Conservation (phyloP, 92 coral and sea anemone genomes). For the Paragorgia papillata region DNA sequence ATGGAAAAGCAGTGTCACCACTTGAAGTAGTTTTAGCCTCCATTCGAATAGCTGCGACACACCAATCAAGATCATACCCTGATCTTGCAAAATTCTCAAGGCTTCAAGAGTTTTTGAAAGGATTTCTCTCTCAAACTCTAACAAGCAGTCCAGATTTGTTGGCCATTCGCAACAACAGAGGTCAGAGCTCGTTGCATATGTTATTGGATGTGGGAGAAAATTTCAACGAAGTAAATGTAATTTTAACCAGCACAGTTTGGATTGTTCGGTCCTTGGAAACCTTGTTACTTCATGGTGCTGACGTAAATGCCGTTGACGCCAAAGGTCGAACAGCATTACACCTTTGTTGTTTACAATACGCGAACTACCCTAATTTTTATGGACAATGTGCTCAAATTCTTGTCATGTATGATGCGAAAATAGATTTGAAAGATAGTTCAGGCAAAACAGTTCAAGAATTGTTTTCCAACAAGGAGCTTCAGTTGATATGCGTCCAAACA, state of each 20-base stretch:
- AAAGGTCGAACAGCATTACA: not conserved
- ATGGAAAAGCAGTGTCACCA: not conserved
- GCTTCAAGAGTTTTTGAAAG: no score
- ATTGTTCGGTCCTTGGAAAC: not conserved
- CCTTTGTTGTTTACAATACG: not conserved
- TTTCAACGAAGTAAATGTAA: not conserved
- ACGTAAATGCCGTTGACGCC: not conserved
- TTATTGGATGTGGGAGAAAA: not conserved
- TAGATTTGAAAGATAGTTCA: not conserved
- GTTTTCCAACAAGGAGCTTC: not conserved
- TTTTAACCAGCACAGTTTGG: no score
- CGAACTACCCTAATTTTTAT: not conserved
- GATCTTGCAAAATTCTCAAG: no score
- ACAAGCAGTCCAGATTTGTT: no score
- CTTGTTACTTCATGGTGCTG: not conserved
- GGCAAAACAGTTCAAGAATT: not conserved
- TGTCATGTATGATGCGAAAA: not conserved
- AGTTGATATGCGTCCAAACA: not conserved
- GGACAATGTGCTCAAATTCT: constrained; percentile 8
- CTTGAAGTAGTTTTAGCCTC: not conserved
- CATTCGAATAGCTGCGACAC: not conserved
- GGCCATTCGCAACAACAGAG: not conserved
- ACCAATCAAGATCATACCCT: no score
- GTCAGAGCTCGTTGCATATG: not conserved
- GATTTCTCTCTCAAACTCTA: no score